Percentiles rank a stretch among this genome's conserved stretches.
These are phyloP conservation scores for Oligia strigilis DNA, from an alignment of 2,888 invertebrate genomes.

Conservation along the genomic window DNA sequence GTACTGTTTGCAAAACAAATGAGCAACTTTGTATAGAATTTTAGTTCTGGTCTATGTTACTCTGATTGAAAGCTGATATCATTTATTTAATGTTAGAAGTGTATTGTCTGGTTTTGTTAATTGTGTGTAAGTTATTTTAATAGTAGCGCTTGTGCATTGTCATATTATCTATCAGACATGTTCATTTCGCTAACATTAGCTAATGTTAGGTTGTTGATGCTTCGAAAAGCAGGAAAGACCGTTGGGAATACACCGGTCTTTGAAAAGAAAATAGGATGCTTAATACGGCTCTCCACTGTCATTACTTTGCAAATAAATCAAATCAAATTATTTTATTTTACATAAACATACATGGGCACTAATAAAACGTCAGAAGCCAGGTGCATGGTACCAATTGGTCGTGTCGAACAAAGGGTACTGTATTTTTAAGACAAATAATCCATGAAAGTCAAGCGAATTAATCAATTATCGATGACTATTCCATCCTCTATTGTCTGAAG, in stretches of 20 bases:
- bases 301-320: background rate
- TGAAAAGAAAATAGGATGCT: background rate
- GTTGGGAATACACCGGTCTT: background rate
- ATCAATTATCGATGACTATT: background rate
- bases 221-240: background rate
- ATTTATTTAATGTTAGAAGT: slow-evolving; percentile 6
- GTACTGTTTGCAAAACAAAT: background rate
- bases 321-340: background rate
- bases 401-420: background rate
- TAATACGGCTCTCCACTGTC: background rate
- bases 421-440: background rate
- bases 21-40: background rate
- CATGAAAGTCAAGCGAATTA: background rate
- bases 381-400: background rate
- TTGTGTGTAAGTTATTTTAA: background rate
- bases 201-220: background rate
- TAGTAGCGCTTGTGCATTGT: background rate
- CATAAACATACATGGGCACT: background rate
- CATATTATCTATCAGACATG: background rate
- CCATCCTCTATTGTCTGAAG: background rate
- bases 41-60: slow-evolving; percentile 16
- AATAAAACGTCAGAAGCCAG: background rate
- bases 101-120: slow-evolving; percentile 7
- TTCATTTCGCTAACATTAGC: too few relatives aligned
- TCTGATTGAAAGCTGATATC: background rate